Conservation (phyloP, 1,140 invertebrate species). For the Rhyzopertha dominica region DNA sequence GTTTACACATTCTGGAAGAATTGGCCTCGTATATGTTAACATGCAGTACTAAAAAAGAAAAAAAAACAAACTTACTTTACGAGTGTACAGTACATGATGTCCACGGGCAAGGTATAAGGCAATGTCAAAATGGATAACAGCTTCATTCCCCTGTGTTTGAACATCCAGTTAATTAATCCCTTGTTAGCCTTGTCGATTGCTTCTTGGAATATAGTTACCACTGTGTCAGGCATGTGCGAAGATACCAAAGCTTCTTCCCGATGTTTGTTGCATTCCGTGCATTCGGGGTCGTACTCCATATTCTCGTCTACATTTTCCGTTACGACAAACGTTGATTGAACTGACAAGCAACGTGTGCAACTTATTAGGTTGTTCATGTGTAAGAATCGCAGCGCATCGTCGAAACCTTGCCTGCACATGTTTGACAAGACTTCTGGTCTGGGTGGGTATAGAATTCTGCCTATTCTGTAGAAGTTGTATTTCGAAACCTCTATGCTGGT, state of each 20-base stretch:
- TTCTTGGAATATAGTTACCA: constrained; percentile 82
- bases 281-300: constrained; percentile 74
- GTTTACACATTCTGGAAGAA: no score
- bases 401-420: constrained; percentile 97
- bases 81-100: constrained; percentile 76
- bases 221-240: constrained; percentile 80
- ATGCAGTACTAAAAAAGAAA: constrained; percentile 15
- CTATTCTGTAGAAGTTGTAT: constrained; percentile 89
- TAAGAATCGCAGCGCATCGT: constrained; percentile 89
- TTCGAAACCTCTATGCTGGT: constrained; percentile 91
- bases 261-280: constrained; percentile 76
- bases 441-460: constrained; percentile 89
- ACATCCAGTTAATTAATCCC: constrained; percentile 84
- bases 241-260: constrained; percentile 79
- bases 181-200: constrained; percentile 88
- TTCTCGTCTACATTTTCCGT: constrained; percentile 63
- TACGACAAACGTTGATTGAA: constrained; percentile 75
- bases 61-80: constrained; percentile 63
- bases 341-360: constrained; percentile 76
- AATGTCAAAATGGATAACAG: constrained; percentile 72
- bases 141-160: constrained; percentile 74
- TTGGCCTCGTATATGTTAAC: no score
- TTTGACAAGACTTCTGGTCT: constrained; percentile 87
- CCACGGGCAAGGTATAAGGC: constrained; percentile 79
- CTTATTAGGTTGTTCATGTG: constrained; percentile 87